These are phyloP conservation scores for Dynastes grantii DNA, from an alignment of 2,888 invertebrate genomes.

Conservation along the genomic window DNA sequence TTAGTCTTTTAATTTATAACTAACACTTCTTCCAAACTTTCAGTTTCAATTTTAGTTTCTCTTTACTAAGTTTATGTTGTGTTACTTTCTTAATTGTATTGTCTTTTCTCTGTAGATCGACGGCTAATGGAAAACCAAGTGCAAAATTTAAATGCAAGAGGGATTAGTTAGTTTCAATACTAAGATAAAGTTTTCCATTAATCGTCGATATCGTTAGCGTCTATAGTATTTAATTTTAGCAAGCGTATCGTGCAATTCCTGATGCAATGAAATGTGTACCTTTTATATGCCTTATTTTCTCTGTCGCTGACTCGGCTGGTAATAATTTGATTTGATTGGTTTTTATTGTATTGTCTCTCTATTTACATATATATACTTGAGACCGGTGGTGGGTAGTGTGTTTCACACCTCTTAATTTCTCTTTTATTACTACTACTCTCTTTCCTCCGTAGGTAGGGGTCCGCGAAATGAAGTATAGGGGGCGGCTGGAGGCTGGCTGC, in stretches of 20 bases:
- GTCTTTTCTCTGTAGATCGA: constrained; percentile 44
- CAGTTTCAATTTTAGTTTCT: constrained; percentile 53
- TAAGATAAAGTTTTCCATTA: constrained; percentile 12
- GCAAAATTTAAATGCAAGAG: not conserved
- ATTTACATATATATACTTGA: constrained; percentile 33
- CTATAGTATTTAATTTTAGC: constrained; percentile 59
- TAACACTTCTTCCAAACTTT: constrained; percentile 52
- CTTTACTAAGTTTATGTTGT: constrained; percentile 53
- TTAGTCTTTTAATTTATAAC: constrained; percentile 48
- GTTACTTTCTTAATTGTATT: constrained; percentile 37
- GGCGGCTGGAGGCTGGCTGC: constrained; percentile 55
- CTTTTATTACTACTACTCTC: not conserved
- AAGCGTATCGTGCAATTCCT: constrained; percentile 65
- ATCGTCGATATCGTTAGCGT: constrained; percentile 44
- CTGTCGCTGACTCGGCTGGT: constrained; percentile 57
- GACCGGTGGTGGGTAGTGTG: constrained; percentile 55
- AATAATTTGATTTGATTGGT: constrained; percentile 33
- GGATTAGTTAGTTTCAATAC: not conserved
- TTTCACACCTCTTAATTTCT: constrained; percentile 24
- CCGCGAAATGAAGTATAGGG: constrained; percentile 57
- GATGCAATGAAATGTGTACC: constrained; percentile 67
- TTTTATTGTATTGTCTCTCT: constrained; percentile 18
- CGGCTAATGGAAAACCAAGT: constrained; percentile 13
- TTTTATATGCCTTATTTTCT: constrained; percentile 58
- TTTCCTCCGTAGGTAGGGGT: constrained; percentile 54